A percentile compares a stretch with the other conserved stretches of the same genome.
Evolutionary conservation across 2,113 vertebrate species (phyloP).

Genomic region (Cynocephalus volans): DNA sequence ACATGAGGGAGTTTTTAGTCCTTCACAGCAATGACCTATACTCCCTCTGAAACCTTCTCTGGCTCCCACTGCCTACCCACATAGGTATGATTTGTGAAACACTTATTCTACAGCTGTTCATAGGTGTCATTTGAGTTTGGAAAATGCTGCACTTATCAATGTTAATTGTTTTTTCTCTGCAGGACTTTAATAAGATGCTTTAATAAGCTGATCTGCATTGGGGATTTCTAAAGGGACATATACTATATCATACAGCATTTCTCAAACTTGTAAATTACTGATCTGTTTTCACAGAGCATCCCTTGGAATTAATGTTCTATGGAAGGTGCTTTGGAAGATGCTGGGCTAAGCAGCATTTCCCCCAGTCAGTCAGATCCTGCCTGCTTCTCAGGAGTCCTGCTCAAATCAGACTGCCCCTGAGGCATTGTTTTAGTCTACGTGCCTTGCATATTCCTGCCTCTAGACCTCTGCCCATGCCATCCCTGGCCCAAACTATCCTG

Average conservation of each 20-base stretch:
- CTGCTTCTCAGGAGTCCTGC: background rate
- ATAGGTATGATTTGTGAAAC: background rate
- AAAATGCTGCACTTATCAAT: background rate
- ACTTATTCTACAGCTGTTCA: conserved; percentile 1
- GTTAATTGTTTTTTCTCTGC: background rate
- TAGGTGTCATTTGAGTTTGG: conserved; percentile 17
- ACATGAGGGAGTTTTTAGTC: background rate
- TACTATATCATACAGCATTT: background rate
- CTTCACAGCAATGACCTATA: background rate
- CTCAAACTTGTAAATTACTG: background rate
- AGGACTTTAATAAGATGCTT: conserved; percentile 5
- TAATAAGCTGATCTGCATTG: background rate
- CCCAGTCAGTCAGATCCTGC: background rate
- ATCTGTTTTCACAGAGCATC: background rate
- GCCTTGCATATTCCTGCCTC: background rate
- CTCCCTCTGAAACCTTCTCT: background rate
- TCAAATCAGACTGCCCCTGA: background rate
- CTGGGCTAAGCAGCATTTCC: background rate
- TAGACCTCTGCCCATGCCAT: background rate
- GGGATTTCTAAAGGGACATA: background rate
- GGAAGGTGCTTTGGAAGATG: background rate
- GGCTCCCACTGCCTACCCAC: conserved; percentile 50
- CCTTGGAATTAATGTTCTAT: background rate
- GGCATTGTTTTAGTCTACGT: background rate
- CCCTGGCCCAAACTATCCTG: background rate